Base-by-base conservation (phyloP, 2,797 vertebrate genomes). In the Glossophaga mutica region DNA sequence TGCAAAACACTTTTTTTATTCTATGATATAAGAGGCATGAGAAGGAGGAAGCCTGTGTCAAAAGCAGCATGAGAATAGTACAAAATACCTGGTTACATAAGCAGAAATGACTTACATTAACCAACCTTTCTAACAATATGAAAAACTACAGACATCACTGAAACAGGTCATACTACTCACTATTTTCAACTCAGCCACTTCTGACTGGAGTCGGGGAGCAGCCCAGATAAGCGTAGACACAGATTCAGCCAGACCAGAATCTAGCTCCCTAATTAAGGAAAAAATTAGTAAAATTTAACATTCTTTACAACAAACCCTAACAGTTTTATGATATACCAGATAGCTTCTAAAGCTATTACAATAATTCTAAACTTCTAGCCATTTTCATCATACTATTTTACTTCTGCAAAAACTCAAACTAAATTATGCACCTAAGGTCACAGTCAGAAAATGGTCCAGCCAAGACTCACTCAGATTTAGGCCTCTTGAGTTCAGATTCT, bases 191-290 rank as follows among this genome's bases (percentile, higher is more conserved):
- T 99, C 99, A 0, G 98, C 96, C 94, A 99, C 99, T 98, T 99
- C 99, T 0, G 99, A 98, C 97, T 99, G 99, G 26, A 99, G 99
- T 50, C 99, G 99, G 90, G 99, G 99, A 34, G 99, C 99, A 96
- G 99, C 99, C 99, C 99, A 99, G 96, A 99, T 99, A 74, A 99
- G 98, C 0, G 99, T 99, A 57, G 99, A 99, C 32, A 99, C 99
- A 0, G 99, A 99, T 98, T 99, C 99, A 96, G 99, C 99, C 85
- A 99, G 97, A 55, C 99, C 99, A 93, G 99, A 98, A 97, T 99
- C 99, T 78, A 99, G 98, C 90, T 99, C 99, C 98, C 99, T 99
- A 90, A 89, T 50, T 0, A 52, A 96, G 92, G 4, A 91, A 32
- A 94, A 77, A 83, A 76, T 48, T 4, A n/a, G 32, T 19, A 71